Evolutionary conservation across 2,113 vertebrate species (phyloP), one percentile per base, ranked within the genome.

Genomic region (Aspidoscelis tigris): DNA sequence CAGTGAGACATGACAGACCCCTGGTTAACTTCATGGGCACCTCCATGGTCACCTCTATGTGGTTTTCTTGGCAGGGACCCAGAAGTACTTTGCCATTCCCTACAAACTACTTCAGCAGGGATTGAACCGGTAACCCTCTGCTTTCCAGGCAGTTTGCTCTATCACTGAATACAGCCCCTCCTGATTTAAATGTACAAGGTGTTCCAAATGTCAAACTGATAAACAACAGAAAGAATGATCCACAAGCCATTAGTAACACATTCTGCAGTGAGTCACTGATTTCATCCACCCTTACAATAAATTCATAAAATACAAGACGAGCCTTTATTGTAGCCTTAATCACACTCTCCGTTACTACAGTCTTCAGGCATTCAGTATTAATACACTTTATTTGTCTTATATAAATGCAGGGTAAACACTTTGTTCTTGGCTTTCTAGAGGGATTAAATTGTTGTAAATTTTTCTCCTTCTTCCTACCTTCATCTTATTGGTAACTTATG

Each of bases 171-270:
- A 33, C 33, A 33, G 33, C 33, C 33, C 33, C 33, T 33, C 33
- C 33, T 85, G 69, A 74, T 88, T 92, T 84, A 2, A 86, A 73
- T 83, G 87, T 87, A 39, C 76, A 88, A 75, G 84, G 22, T 84
- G 73, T 69, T 81, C n/a, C 75, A 86, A 79, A 79, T 89, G 55
- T 55, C 90, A 92, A 88, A 76, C 43, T 87, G 69, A 90, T 93
- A 93, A 93, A 89, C 86, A 88, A 73, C 82, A 88, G 88, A 89
- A 93, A 91, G 83, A 86, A 71, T 8, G 22, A 84, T 86, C 90
- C 75, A 85, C 84, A 82, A 89, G 84, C 61, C 76, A 86, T 90
- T 91, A 90, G 84, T 93, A 92, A 86, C 87, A 90, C 89, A 85
- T 87, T 90, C 83, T 87, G 20, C 61, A 73, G 75, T 89, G 89